Conservation (phyloP, 2,797 vertebrate species). For the Leptodactylus fallax region DNA sequence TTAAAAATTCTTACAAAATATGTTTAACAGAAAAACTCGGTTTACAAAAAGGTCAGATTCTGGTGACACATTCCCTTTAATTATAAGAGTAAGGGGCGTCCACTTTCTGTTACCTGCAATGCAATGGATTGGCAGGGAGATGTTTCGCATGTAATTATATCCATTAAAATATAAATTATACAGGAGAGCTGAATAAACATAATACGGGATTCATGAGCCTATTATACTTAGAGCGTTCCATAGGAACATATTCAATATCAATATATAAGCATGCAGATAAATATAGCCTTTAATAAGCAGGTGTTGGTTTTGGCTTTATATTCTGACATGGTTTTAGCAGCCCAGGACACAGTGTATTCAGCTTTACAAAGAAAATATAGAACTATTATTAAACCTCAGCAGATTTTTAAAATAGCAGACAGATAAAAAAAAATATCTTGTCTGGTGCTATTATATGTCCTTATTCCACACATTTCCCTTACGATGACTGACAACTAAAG, state of each 20-base stretch:
- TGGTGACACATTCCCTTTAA: too few species aligned
- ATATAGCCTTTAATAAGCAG: constrained; percentile 41
- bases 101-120: neutral
- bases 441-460: neutral
- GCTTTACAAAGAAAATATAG: constrained; percentile 58
- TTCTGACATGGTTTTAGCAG: constrained; percentile 44
- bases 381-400: constrained; percentile 53
- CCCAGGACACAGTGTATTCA: constrained; percentile 36
- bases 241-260: constrained; percentile 14
- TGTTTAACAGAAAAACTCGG: too few species aligned
- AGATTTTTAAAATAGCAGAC: constrained; percentile 51
- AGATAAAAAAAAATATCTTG: constrained; percentile 31
- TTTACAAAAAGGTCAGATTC: too few species aligned
- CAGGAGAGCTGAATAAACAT: constrained; percentile 1
- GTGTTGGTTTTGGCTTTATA: constrained; percentile 55
- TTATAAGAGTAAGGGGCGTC: neutral
- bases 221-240: neutral
- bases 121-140: neutral
- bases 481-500: neutral
- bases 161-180: neutral
- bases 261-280: constrained; percentile 52
- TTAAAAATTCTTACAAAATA: too few species aligned
- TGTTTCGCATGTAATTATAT: neutral
- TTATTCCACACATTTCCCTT: too few species aligned
- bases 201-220: constrained; percentile 6